A percentile compares a stretch with the other conserved stretches of the same genome.
Evolutionary conservation across 2,113 vertebrate species (phyloP).

Genomic region (Tichodroma muraria): DNA sequence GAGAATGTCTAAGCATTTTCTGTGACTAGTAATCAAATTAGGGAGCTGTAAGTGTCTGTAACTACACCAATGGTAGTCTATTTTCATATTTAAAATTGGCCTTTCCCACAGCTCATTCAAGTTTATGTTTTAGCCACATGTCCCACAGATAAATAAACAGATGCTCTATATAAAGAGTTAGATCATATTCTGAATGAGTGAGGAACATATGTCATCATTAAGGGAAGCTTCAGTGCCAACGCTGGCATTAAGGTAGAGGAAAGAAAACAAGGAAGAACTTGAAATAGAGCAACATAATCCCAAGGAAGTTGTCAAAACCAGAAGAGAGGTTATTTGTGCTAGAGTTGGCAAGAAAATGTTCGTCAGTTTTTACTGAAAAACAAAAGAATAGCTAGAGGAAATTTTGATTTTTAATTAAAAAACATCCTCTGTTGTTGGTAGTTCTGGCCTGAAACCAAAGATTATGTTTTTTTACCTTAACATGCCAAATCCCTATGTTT

Average conservation of each 20-base stretch:
- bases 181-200: conserved; percentile 62
- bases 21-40: conserved; percentile 35
- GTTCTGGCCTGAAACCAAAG: not conserved
- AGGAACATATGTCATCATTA: conserved; percentile 66
- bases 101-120: conserved; percentile 63
- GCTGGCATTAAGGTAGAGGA: conserved; percentile 54
- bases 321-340: conserved; percentile 44
- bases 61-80: conserved; percentile 33
- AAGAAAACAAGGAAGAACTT: conserved; percentile 55
- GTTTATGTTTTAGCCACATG: conserved; percentile 66
- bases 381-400: not conserved
- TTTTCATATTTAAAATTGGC: conserved; percentile 59
- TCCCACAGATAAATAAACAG: conserved; percentile 66
- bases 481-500: not conserved
- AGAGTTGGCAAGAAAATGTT: conserved; percentile 33
- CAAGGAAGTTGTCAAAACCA: conserved; percentile 52
- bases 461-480: not conserved
- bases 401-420: conserved; percentile 24
- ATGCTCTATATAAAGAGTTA: conserved; percentile 63
- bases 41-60: not conserved
- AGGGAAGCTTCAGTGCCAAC: conserved; percentile 16
- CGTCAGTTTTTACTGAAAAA: conserved; percentile 4
- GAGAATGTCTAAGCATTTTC: conserved; percentile 16
- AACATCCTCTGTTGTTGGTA: not conserved
- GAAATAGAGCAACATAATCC: conserved; percentile 52